Percentiles rank a stretch among this genome's conserved stretches.
phyloP scores from a whole-genome alignment of 1,140 invertebrate species.

The Euura saliciscinereae region DNA sequence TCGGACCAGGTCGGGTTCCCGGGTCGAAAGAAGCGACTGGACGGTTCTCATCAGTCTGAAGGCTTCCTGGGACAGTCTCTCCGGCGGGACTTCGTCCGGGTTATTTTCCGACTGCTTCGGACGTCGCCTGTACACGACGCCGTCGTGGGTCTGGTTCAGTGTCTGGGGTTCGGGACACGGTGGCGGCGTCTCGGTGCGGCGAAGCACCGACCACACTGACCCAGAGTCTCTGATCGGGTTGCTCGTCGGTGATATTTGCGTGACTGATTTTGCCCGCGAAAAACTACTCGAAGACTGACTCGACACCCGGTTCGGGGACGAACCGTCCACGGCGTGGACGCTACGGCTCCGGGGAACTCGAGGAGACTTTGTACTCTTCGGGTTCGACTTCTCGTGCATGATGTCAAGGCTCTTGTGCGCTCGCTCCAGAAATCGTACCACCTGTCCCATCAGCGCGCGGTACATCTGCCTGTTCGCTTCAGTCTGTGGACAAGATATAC shows the following conservation, averaged over 20 bases:
- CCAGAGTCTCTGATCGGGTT: constrained; percentile 45
- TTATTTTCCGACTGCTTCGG: constrained; percentile 42
- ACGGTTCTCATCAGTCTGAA: constrained; percentile 70
- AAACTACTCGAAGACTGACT: constrained; percentile 40
- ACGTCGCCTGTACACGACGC: constrained; percentile 37
- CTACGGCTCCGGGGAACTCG: constrained; percentile 56
- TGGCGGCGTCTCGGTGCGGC: constrained; percentile 43
- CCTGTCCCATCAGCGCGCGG: constrained; percentile 78
- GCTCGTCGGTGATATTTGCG: constrained; percentile 46
- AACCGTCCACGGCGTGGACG: constrained; percentile 51
- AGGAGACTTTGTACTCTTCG: constrained; percentile 37
- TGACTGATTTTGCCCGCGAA: constrained; percentile 52
- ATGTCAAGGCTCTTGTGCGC: constrained; percentile 69
- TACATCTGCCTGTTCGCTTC: constrained; percentile 81
- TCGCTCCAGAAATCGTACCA: constrained; percentile 75
- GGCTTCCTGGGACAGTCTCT: constrained; percentile 72
- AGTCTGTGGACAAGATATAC: constrained; percentile 63
- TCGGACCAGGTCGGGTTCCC: constrained; percentile 67
- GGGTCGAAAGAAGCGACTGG: constrained; percentile 68
- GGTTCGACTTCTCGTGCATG: constrained; percentile 46
- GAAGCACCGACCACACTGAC: constrained; percentile 46
- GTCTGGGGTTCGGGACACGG: constrained; percentile 24
- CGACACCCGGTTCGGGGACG: constrained; percentile 22
- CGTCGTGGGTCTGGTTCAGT: constrained; percentile 38
- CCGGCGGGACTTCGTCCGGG: constrained; percentile 63